Evolutionary conservation across 2,113 vertebrate genomes (phyloP).

Genomic region (Physeter macrocephalus): DNA sequence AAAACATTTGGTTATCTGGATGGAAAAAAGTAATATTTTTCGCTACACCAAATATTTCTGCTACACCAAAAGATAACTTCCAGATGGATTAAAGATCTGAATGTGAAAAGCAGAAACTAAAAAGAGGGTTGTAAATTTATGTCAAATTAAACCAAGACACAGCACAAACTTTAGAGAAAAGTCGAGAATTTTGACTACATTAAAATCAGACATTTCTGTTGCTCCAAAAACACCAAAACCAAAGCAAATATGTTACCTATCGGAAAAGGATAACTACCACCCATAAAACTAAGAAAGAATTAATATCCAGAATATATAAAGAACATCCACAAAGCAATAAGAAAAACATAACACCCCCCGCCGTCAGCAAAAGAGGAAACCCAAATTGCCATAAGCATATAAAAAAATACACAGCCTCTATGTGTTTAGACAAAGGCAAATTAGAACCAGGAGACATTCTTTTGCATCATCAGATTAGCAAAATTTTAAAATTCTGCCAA

Average conservation of each 20-base stretch:
- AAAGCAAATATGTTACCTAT: not conserved
- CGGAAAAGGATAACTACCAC: not conserved
- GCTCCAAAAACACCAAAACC: not conserved
- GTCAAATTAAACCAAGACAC: not conserved
- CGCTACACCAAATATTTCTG: not conserved
- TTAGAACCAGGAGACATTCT: not conserved
- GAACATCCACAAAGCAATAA: not conserved
- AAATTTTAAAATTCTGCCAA: not conserved
- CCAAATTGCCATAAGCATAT: not conserved
- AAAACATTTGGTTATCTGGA: not conserved
- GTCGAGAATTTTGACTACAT: not conserved
- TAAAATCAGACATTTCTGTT: not conserved
- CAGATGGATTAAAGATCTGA: not conserved
- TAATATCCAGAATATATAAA: not conserved
- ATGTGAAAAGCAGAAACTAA: constrained; percentile 18
- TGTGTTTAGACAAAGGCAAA: not conserved
- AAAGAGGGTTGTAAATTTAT: not conserved
- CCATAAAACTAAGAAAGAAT: not conserved
- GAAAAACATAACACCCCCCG: not conserved
- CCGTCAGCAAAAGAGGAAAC: not conserved
- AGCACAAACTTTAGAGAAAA: not conserved
- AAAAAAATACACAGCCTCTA: not conserved
- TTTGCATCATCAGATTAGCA: not conserved
- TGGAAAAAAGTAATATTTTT: not conserved
- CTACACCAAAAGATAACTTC: not conserved